Evolutionary conservation across 2,797 vertebrate genomes (phyloP), one percentile per base, ranked within the genome.

Genomic region (Takifugu rubripes): DNA sequence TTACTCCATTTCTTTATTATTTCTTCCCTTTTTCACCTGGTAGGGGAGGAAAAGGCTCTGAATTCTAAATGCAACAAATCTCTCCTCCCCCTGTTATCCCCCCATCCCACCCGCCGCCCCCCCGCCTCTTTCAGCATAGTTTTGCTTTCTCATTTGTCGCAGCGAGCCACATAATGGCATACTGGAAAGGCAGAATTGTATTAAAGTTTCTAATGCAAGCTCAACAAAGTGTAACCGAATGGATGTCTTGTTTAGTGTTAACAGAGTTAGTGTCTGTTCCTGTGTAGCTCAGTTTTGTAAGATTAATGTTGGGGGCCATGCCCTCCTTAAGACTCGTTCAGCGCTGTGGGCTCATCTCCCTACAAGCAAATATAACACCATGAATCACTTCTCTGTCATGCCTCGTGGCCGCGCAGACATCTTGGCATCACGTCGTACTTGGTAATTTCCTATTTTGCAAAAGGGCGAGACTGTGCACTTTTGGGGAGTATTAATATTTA

Each of bases 271-370:
- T 86, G 60, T 60, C 64, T 42, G 36, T 67, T 79, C 82, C 66
- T 77, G 52, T 49, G 60, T 55, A 27, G 77, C 63, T 44, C 72
- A 53, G 75, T 81, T 75, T 54, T 56, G 49, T 59, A 86, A 84
- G 85, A 90, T 90, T 87, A 85, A 89, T 85, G 81, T 75, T n/a
- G 62, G 65, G 55, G 77, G 68, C 75, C 77, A 59, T 69, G 75
- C 69, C 78, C 78, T 85, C 75, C 82, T 84, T 78, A 83, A 79
- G 77, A 75, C 80, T 81, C 77, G 74, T 88, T 89, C 84, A 84
- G 86, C 87, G 85, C 84, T 55, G 16, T 50, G 25, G 64, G 77
- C 77, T 86, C 77, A 84, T 87, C 78, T 83, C 75, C 84, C 65
- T 62, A 53, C 61, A 74, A 61, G 68, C 72, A 86, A 83, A 87